These are phyloP conservation scores for Daubentonia madagascariensis DNA, from an alignment of 2,113 vertebrate species.

Conservation along the genomic window DNA sequence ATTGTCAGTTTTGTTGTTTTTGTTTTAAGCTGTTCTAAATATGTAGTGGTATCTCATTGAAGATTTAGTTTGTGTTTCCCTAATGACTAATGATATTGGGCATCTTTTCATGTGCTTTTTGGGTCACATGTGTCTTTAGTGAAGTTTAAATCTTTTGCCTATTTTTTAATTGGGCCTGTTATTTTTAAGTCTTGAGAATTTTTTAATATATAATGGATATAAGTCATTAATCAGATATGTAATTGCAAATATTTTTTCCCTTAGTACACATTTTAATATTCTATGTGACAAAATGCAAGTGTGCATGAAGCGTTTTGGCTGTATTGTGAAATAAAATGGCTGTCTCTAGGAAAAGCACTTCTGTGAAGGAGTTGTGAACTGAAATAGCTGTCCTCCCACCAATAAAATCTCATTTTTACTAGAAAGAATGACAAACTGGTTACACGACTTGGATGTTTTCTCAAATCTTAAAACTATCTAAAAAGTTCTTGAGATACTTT, in stretches of 20 bases:
- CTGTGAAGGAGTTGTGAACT: not conserved
- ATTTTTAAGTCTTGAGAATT: not conserved
- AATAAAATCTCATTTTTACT: not conserved
- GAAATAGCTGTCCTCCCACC: not conserved
- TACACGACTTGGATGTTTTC: not conserved
- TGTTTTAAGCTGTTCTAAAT: not conserved
- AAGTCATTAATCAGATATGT: not conserved
- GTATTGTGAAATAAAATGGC: not conserved
- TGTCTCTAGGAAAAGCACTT: not conserved
- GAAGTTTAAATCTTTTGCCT: conserved; percentile 19
- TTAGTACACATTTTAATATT: not conserved
- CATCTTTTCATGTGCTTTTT: not conserved
- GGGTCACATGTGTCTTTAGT: not conserved
- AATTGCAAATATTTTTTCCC: not conserved
- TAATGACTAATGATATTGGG: not conserved
- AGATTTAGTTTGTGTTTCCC: not conserved
- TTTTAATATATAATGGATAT: not conserved
- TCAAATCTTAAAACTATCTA: not conserved
- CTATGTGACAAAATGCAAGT: not conserved
- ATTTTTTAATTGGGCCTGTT: not conserved
- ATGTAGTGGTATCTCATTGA: not conserved
- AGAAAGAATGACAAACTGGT: not conserved
- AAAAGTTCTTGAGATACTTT: not conserved
- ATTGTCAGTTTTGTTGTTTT: not conserved
- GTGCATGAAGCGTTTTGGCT: not conserved